These are phyloP conservation scores for Scelioninae gen. 2 DNA, from an alignment of 2,888 invertebrate species.

Conservation along the genomic window DNA sequence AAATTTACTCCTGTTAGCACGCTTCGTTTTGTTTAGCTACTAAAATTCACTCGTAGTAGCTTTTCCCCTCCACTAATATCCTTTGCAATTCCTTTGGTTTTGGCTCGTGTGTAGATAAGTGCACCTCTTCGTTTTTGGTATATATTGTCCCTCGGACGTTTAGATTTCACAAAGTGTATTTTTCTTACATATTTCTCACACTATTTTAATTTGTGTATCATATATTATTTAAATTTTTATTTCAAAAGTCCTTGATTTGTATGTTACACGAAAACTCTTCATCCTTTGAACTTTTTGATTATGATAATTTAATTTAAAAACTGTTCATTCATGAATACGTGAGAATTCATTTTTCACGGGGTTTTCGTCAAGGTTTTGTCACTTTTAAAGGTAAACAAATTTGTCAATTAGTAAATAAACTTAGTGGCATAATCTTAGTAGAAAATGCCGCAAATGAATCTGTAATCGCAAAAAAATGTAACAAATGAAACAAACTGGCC, in stretches of 20 bases:
- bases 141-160: conserved; percentile 71
- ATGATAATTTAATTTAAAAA: not conserved
- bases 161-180: conserved; percentile 50
- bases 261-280: not conserved
- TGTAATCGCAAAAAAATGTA: not conserved
- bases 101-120: conserved; percentile 65
- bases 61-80: conserved; percentile 12
- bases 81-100: conserved; percentile 63
- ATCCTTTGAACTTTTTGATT: not conserved
- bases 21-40: not conserved
- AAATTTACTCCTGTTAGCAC: not conserved
- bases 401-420: conserved; percentile 12
- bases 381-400: not conserved
- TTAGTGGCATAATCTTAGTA: not conserved
- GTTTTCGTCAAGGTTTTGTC: not conserved
- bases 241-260: not conserved
- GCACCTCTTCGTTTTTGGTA: conserved; percentile 70
- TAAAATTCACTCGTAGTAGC: conserved; percentile 34
- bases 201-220: not conserved
- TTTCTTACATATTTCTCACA: not conserved
- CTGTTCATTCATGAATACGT: too few species aligned
- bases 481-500: conserved; percentile 15
- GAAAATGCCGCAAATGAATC: conserved; percentile 5
- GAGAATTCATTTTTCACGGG: not conserved
- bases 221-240: conserved; percentile 2